Evolutionary conservation across 2,797 vertebrate genomes (phyloP).

Genomic region (Oceanodroma leucorhoa): DNA sequence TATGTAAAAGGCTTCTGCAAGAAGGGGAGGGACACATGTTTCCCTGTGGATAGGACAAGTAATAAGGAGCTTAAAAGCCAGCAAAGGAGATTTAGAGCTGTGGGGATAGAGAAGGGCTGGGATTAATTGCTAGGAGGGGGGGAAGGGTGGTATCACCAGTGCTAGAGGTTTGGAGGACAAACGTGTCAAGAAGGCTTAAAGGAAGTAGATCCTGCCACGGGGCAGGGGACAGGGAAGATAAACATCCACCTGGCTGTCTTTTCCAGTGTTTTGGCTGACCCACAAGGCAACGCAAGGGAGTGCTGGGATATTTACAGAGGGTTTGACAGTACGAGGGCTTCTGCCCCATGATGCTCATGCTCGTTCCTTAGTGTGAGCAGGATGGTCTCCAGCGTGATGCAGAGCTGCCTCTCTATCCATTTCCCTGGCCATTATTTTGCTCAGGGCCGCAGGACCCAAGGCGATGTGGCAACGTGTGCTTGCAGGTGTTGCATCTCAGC

Average conservation of each 20-base stretch:
- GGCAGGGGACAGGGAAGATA: background rate
- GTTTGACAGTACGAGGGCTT: accelerated
- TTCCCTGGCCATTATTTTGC: background rate
- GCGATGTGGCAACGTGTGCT: accelerated
- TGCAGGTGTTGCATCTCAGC: background rate
- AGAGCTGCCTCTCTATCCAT: background rate
- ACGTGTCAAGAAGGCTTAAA: slow-evolving; percentile 55
- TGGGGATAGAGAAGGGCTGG: slow-evolving; percentile 42
- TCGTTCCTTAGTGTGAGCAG: background rate
- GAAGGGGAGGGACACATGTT: slow-evolving; percentile 48
- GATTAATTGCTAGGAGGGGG: slow-evolving; percentile 40
- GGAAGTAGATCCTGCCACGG: background rate
- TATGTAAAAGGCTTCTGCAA: slow-evolving; percentile 38
- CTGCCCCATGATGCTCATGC: accelerated
- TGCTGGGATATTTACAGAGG: background rate
- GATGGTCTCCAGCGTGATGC: accelerated
- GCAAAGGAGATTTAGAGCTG: slow-evolving; percentile 61
- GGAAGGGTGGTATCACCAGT: slow-evolving; percentile 17
- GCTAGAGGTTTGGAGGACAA: slow-evolving; percentile 53
- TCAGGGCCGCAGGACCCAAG: background rate
- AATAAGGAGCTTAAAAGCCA: slow-evolving; percentile 59
- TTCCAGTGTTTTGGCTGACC: background rate
- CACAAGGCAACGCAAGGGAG: accelerated
- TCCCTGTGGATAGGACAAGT: slow-evolving; percentile 56
- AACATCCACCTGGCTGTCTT: background rate